These are phyloP conservation scores for Pachymerium ferrugineum DNA, from an alignment of 2,888 invertebrate genomes.

Conservation along the genomic window DNA sequence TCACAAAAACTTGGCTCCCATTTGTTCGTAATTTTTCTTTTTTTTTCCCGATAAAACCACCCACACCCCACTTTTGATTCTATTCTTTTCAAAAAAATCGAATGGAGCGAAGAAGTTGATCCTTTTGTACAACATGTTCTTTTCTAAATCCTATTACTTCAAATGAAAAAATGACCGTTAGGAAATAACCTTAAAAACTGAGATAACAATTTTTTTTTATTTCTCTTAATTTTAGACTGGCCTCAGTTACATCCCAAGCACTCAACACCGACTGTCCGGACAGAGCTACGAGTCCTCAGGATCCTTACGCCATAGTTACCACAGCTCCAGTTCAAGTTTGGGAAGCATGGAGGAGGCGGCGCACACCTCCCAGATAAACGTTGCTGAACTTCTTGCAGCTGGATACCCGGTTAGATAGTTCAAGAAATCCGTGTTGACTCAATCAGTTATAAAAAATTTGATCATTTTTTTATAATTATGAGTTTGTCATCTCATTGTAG, in stretches of 20 bases:
- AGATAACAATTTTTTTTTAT: not conserved
- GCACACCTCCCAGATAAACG: slow-evolving; percentile 43
- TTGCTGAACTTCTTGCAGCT: slow-evolving; percentile 54
- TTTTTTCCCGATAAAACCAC: not conserved
- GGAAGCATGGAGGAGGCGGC: slow-evolving; percentile 52
- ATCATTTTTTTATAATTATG: no score
- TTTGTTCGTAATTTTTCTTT: not conserved
- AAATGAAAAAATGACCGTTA: no score
- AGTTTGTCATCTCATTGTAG: no score
- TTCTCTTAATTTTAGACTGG: slow-evolving; percentile 32
- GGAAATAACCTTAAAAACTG: no score
- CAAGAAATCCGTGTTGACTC: no score
- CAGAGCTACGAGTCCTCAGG: slow-evolving; percentile 49
- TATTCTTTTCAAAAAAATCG: not conserved
- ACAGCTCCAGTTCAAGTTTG: slow-evolving; percentile 49
- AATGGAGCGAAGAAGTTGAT: no score
- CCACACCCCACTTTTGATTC: not conserved
- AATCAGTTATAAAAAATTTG: no score
- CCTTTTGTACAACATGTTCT: no score
- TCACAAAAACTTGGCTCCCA: slow-evolving; percentile 11
- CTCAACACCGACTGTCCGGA: slow-evolving; percentile 45
- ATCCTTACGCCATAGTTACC: slow-evolving; percentile 47
- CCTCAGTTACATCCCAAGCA: slow-evolving; percentile 32
- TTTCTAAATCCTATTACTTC: no score
- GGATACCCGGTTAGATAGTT: slow-evolving; percentile 60